Percentiles rank a stretch among this genome's conserved stretches.
These are phyloP conservation scores for Stramonita haemastoma DNA, from an alignment of 2,888 invertebrate genomes.

Conservation along the genomic window DNA sequence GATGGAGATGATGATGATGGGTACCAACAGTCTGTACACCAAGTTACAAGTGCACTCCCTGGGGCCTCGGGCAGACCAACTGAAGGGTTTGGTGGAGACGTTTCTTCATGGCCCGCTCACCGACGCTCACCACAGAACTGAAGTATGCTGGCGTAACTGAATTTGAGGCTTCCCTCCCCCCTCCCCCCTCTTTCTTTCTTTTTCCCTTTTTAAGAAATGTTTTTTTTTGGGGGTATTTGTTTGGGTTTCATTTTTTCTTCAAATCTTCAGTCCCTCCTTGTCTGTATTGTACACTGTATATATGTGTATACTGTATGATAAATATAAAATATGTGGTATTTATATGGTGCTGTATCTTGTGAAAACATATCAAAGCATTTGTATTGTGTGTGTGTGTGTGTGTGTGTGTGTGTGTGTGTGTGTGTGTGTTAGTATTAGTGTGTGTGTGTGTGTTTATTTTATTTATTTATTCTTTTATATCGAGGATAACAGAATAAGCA, in stretches of 20 bases:
- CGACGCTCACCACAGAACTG: not conserved
- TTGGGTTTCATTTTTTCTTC: not conserved
- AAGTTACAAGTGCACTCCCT: slow-evolving; percentile 73
- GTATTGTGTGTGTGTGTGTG: too few relatives aligned
- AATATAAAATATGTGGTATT: too few relatives aligned
- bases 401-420: too few relatives aligned
- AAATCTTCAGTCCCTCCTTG: not conserved
- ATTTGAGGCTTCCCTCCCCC: not conserved
- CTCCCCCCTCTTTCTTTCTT: not conserved
- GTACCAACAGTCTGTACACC: slow-evolving; percentile 61
- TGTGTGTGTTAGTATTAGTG: too few relatives aligned
- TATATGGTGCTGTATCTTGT: too few relatives aligned
- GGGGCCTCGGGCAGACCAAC: slow-evolving; percentile 60
- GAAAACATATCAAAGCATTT: too few relatives aligned
- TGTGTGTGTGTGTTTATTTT: too few relatives aligned
- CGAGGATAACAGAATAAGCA: too few relatives aligned
- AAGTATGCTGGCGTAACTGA: not conserved
- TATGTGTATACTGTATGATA: too few relatives aligned
- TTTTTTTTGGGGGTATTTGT: too few relatives aligned
- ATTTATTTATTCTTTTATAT: too few relatives aligned
- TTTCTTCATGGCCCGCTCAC: slow-evolving; percentile 58
- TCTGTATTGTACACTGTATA: too few relatives aligned
- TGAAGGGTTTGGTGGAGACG: slow-evolving; percentile 57
- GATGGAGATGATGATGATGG: not conserved
- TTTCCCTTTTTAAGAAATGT: not conserved